Conservation (phyloP, 1,140 invertebrate species). For the Pseudachorutes palmiensis region DNA sequence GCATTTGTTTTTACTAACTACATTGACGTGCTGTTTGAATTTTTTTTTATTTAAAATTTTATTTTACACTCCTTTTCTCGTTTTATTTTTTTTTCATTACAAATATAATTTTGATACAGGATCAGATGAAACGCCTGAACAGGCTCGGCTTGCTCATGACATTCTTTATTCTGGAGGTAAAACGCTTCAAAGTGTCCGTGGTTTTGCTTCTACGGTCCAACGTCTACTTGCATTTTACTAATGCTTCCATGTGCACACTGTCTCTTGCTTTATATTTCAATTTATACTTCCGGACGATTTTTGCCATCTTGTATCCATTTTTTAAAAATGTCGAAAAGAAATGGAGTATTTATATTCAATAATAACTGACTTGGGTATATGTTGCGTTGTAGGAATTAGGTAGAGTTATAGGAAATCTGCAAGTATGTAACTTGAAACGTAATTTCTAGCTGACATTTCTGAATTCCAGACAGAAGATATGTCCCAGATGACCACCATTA, state of each 20-base stretch:
- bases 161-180: conserved; percentile 74
- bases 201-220: neutral
- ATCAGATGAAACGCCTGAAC: conserved; percentile 64
- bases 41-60: conserved; percentile 7
- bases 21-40: neutral
- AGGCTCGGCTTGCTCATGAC: conserved; percentile 70
- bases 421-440: too few species aligned
- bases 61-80: conserved; percentile 16
- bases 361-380: too few species aligned
- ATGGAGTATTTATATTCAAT: too few species aligned
- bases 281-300: neutral
- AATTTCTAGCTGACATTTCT: too few species aligned
- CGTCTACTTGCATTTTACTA: neutral
- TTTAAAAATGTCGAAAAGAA: neutral
- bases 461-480: conserved; percentile 59
- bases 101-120: conserved; percentile 44
- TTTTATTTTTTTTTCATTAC: conserved; percentile 2
- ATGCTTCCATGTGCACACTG: neutral
- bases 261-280: neutral
- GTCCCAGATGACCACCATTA: conserved; percentile 45
- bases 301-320: neutral
- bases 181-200: neutral
- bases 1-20: neutral
- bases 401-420: neutral
- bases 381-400: neutral